Evolutionary conservation across 2,888 invertebrate species (phyloP).

Genomic region (Acholoe squamosa): DNA sequence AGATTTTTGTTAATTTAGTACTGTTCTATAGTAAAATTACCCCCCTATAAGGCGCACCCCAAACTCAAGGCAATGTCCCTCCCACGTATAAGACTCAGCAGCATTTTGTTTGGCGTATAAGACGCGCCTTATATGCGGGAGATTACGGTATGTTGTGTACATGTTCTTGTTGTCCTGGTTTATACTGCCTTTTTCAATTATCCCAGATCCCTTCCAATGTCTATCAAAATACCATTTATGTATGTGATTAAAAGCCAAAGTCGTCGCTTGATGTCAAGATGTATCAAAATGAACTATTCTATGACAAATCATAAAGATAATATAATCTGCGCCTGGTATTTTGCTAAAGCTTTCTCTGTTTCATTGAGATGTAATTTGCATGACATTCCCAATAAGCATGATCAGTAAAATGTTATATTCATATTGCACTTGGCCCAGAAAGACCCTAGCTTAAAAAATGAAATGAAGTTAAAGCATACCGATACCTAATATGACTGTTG

Average conservation of each 20-base stretch:
- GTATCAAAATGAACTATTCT: neutral
- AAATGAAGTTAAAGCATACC: neutral
- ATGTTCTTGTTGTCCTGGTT: neutral
- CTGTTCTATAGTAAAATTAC: no score
- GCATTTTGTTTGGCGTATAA: no score
- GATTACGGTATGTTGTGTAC: neutral
- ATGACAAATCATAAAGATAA: neutral
- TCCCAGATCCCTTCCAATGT: neutral
- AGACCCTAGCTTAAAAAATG: neutral
- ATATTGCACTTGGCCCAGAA: neutral
- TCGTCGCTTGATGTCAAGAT: neutral
- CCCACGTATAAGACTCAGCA: no score
- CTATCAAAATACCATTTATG: neutral
- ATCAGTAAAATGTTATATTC: neutral
- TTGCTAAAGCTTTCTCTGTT: constrained; percentile 50
- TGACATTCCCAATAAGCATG: neutral
- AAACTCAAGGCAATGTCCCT: no score
- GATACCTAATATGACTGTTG: neutral
- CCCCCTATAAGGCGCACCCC: no score
- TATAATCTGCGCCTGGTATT: neutral
- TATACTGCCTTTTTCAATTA: neutral
- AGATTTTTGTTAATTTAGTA: no score
- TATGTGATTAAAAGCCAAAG: constrained; percentile 14
- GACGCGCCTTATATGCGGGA: no score
- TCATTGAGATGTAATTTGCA: constrained; percentile 8